Base-by-base conservation (phyloP, 2,797 vertebrate genomes). In the Acanthurus lineatus region DNA sequence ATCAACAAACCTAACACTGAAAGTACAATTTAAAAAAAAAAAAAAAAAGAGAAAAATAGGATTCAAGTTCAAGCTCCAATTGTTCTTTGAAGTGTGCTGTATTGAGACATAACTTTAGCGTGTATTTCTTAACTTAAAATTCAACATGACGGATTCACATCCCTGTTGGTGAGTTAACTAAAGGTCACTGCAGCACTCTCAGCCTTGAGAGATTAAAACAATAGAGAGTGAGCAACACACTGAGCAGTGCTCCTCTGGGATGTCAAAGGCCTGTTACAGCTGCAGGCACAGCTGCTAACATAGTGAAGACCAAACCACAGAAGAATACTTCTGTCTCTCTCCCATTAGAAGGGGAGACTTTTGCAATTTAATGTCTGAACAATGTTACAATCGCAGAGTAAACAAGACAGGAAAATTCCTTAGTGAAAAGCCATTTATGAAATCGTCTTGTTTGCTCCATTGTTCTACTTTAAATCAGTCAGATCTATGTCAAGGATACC, bases 281-380 rank as follows among this genome's bases (percentile, higher is more conserved):
- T 93, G 87, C 91, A 86, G 83, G 82, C 82, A 73, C 88, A 92
- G 91, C 86, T 90, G 88, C 76, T 83, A 42, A 77, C 81, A 66
- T 51, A 56, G 75, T 84, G 60, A 58, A 89, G 77, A 77, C 68
- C 48, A 69, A 83, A 86, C 73, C 76, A 78, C 60, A 65, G 44
- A 76, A 49, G 59, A 83, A 84, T 65, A 47, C 38, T 65, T 88
- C 53, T 32, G 28, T 73, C 14, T 69, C 58, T 79, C 61, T 82
- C 71, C 80, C 32, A 62, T 12, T 85, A 72, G 60, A 71, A 48
- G 40, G 59, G 44, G 44, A 74, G 5, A 54, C 49, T 67, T 82
- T 69, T 78, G 28, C 32, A 75, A 59, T 54, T 4, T 68, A 65
- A 73, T 54, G 73, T 76, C 64, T 78, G 79, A 73, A 84, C 75